Evolutionary conservation across 1,140 invertebrate genomes (phyloP).

Genomic region (Eufriesea mexicana): DNA sequence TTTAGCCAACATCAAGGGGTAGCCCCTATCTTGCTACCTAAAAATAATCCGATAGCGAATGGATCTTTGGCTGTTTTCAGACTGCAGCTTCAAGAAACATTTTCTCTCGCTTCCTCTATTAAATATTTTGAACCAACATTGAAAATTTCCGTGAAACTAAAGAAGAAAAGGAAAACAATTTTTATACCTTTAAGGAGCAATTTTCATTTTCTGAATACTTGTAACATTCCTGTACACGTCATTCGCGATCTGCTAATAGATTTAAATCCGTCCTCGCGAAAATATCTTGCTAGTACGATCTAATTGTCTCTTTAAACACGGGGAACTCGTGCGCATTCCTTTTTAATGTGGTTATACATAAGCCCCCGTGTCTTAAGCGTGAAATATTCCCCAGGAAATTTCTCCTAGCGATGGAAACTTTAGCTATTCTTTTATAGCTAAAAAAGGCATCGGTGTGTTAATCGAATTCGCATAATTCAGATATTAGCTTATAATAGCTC

Average conservation of each 20-base stretch:
- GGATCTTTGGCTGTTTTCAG: slow-evolving; percentile 22
- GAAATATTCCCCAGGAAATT: background rate
- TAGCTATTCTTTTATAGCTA: background rate
- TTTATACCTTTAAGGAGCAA: background rate
- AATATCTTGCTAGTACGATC: slow-evolving; percentile 20
- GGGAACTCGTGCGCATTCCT: slow-evolving; percentile 10
- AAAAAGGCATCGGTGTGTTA: background rate
- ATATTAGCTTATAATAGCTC: background rate
- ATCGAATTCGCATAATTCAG: background rate
- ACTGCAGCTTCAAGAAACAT: background rate
- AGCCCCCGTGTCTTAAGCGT: background rate
- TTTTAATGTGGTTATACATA: slow-evolving; percentile 9
- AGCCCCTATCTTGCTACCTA: slow-evolving; percentile 77
- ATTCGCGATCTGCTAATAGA: slow-evolving; percentile 24
- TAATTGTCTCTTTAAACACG: slow-evolving; percentile 46
- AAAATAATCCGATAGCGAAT: slow-evolving; percentile 77
- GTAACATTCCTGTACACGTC: slow-evolving; percentile 4
- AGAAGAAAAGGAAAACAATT: background rate
- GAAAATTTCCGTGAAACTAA: too few relatives aligned
- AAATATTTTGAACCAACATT: background rate
- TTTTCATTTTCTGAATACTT: background rate
- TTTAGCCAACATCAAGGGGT: slow-evolving; percentile 78
- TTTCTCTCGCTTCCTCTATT: background rate
- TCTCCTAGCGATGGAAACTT: background rate
- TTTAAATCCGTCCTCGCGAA: slow-evolving; percentile 43